These are phyloP conservation scores for Scaptodrosophila latifasciaeformis DNA, from an alignment of 2,888 invertebrate genomes.

Conservation along the genomic window DNA sequence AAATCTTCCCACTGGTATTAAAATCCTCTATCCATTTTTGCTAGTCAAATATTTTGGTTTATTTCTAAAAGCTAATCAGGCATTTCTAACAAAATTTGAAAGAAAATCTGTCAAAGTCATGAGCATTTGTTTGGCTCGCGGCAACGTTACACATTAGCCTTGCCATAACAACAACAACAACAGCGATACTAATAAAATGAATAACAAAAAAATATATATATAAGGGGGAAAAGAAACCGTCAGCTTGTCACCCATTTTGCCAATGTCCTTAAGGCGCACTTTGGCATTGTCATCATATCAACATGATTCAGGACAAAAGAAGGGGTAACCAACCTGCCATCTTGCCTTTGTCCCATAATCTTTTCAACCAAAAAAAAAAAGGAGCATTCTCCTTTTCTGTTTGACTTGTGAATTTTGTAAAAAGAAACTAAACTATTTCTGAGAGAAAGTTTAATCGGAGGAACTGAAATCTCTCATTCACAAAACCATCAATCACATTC, in stretches of 20 bases:
- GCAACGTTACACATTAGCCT: constrained; percentile 42
- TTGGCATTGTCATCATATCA: constrained; percentile 44
- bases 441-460: no score
- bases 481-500: no score
- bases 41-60: background rate
- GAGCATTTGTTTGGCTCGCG: constrained; percentile 33
- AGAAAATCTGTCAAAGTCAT: constrained; percentile 50
- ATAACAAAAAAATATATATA: constrained; percentile 48
- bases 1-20: background rate
- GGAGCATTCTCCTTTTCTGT: no score
- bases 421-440: no score
- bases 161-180: constrained; percentile 12
- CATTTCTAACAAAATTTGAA: constrained; percentile 41
- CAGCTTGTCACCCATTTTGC: no score
- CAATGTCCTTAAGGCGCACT: constrained; percentile 48
- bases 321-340: no score
- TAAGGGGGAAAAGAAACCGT: constrained; percentile 38
- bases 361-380: no score
- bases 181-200: no score
- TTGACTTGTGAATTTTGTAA: no score
- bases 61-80: constrained; percentile 43
- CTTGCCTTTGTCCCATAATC: no score
- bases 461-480: no score
- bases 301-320: constrained; percentile 8
- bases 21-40: no score